Evolutionary conservation across 1,140 invertebrate genomes (phyloP), one percentile per base, ranked within the genome.

Genomic region (Ostrea edulis): DNA sequence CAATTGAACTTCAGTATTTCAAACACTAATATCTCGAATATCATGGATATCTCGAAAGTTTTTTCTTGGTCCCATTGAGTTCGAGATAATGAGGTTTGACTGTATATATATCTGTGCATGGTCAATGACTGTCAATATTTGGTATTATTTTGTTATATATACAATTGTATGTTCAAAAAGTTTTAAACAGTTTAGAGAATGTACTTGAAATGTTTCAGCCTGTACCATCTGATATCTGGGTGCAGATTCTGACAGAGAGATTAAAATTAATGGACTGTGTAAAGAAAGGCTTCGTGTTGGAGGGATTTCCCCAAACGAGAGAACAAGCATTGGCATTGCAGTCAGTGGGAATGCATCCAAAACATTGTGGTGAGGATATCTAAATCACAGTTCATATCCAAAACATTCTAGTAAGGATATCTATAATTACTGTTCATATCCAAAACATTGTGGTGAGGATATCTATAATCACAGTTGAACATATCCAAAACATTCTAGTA

Each of bases 271-370:
- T 92, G 92, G 95, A 95, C 87, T 94, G 93, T 91, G 91, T 93
- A 11, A 94, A 94, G 85, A 94, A 94, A 85, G 95, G 95, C 25
- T 95, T 94, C 94, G 92, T 95, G 11, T 86, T 95, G 88, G 94
- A 94, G 86, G 93, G 93, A 35, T 95, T 95, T 90, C 94, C 94
- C 8, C 91, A 94, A 84, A 94, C 93, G 11, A 89, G 94, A 88
- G 92, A 94, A 84, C 94, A 95, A 89, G 93, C 94, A 17, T 86
- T 93, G 7, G 93, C 93, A 8, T 82, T 95, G 58, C 93, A 94
- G 84, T 89, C 92, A 11, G 87, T 88, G 29, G 95, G 95, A 82
- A 92, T 95, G 52, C 92, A 92, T 89, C 94, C 94, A 25, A 95
- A 94, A 90, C 95, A 95, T 90, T 93, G 92, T 89, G 93, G 95